These are phyloP conservation scores for Trichomycterus rosablanca DNA, from an alignment of 2,113 vertebrate genomes.

Conservation along the genomic window DNA sequence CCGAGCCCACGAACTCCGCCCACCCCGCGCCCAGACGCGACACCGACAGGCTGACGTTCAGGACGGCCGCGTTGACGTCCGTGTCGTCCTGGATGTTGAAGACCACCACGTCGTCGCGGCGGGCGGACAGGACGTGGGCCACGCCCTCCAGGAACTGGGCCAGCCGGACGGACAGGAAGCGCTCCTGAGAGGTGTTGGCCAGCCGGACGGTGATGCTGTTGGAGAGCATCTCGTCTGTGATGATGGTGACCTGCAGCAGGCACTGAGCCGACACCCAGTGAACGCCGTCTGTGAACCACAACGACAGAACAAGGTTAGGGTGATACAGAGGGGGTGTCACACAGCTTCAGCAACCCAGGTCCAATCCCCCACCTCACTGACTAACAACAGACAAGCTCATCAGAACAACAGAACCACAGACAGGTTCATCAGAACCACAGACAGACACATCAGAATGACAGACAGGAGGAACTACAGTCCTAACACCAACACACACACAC, in stretches of 20 bases:
- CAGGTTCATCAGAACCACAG: slow-evolving; percentile 9
- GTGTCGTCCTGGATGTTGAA: slow-evolving; percentile 92
- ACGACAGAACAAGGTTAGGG: not conserved
- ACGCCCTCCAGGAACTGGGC: slow-evolving; percentile 87
- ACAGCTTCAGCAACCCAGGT: no score
- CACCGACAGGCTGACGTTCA: slow-evolving; percentile 93
- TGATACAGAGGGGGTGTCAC: not conserved
- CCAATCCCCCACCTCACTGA: no score
- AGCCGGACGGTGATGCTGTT: slow-evolving; percentile 93
- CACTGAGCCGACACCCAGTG: slow-evolving; percentile 88
- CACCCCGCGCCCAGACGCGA: slow-evolving; percentile 35
- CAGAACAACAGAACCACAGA: no score
- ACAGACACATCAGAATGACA: not conserved
- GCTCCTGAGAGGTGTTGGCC: slow-evolving; percentile 89
- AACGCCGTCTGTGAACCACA: slow-evolving; percentile 75
- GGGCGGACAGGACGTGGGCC: slow-evolving; percentile 78
- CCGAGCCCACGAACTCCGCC: slow-evolving; percentile 77
- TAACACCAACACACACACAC: slow-evolving; percentile 2
- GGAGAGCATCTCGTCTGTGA: slow-evolving; percentile 95
- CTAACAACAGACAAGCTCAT: slow-evolving; percentile 5
- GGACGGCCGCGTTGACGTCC: slow-evolving; percentile 80
- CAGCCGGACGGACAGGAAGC: slow-evolving; percentile 86
- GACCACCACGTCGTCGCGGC: slow-evolving; percentile 80
- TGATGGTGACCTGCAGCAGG: slow-evolving; percentile 85
- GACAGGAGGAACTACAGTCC: slow-evolving; percentile 16